Evolutionary conservation across 2,797 vertebrate genomes (phyloP).

Genomic region (Erethizon dorsatum): DNA sequence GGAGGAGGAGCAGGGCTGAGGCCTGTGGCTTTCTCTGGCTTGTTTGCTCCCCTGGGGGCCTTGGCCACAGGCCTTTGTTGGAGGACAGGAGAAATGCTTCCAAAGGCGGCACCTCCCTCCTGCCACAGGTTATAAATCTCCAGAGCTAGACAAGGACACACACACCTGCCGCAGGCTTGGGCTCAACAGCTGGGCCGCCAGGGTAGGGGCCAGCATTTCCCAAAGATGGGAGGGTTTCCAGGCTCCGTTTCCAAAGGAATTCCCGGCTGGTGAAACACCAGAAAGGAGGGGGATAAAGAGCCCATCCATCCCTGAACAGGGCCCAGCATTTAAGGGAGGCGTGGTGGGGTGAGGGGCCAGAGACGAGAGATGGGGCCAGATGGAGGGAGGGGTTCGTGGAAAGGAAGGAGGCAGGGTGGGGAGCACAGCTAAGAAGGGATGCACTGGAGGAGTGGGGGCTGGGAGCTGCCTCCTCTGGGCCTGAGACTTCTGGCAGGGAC

Average conservation of each 20-base stretch:
- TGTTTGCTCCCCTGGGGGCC: slow-evolving; percentile 52
- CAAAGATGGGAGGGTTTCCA: slow-evolving; percentile 74
- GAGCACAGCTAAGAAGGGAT: not conserved
- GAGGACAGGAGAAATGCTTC: slow-evolving; percentile 67
- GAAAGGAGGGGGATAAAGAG: slow-evolving; percentile 48
- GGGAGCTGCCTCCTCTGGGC: not conserved
- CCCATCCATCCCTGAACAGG: slow-evolving; percentile 24
- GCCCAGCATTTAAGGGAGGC: not conserved
- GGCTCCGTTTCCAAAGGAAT: slow-evolving; percentile 76
- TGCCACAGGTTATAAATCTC: slow-evolving; percentile 88
- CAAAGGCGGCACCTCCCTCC: slow-evolving; percentile 66
- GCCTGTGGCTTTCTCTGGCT: not conserved
- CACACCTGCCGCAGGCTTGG: slow-evolving; percentile 65
- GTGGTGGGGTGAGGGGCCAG: not conserved
- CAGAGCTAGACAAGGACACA: not conserved
- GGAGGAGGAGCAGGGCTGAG: not conserved
- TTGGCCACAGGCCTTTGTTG: slow-evolving; percentile 63
- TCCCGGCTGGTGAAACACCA: slow-evolving; percentile 67
- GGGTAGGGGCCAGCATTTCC: slow-evolving; percentile 55
- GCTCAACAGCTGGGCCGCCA: slow-evolving; percentile 25
- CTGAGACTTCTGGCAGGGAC: not conserved
- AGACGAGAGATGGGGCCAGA: slow-evolving; percentile 1
- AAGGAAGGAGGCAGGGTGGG: not conserved
- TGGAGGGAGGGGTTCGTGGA: not conserved
- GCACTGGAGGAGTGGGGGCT: not conserved